A percentile compares a stretch with the other conserved stretches of the same genome.
Evolutionary conservation across 2,113 vertebrate species (phyloP).

Genomic region (Mus musculus): GRCm39 chr9:74441001-74441500

Average conservation of each 20-base stretch:
- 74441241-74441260: neutral
- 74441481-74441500: neutral
- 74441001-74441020: neutral
- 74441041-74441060: neutral
- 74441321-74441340: neutral
- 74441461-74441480: neutral
- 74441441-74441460: neutral
- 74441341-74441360: no score
- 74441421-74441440: neutral
- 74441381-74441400: neutral
- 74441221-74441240: neutral
- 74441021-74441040: neutral
- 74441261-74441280: neutral
- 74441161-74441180: neutral
- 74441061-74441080: neutral
- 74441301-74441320: neutral
- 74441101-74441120: neutral
- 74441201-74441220: neutral
- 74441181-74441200: neutral
- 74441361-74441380: neutral
- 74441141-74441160: neutral
- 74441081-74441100: neutral
- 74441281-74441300: no score
- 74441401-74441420: neutral
- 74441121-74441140: neutral